Evolutionary conservation across 1,140 invertebrate genomes (phyloP), one percentile per base, ranked within the genome.

Genomic region (Leucophenga varia): DNA sequence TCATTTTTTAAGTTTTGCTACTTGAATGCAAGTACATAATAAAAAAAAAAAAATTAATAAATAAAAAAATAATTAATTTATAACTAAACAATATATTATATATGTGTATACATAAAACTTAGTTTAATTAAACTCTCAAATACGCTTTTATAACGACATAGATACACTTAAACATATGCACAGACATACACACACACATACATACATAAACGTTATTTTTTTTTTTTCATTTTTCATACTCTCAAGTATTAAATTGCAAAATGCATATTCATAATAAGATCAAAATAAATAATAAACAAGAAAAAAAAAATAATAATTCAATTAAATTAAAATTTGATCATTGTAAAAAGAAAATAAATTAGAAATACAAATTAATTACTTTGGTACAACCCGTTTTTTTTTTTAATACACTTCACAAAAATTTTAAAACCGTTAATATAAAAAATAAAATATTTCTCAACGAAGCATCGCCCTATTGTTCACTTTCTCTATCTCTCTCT

Each of bases 11-110:
- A n/a, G n/a, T n/a, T n/a, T n/a, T n/a, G n/a, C n/a, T n/a, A n/a
- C n/a, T n/a, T n/a, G n/a, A n/a, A n/a, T 58, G 47, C 54, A 67
- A 65, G 61, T 65, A 67, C 67, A 67, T 67, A 67, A 67, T 28
- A 28, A 28, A 53, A 67, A 55, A 54, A 32, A 28, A 28, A 28
- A 53, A 59, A 47, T 34, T 40, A 58, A 61, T 65, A 63, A 67
- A 61, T 55, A 53, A 51, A 59, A 20, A 44, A n/a, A 49, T 39
- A 14, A 16, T 39, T 25, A n/a, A n/a, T n/a, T n/a, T n/a, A n/a
- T n/a, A n/a, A n/a, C n/a, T n/a, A 41, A 28, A 31, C 34, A 41
- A 48, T 32, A 13, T 45, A 41, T 16, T 44, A 54, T 52, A 31
- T 52, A 53, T 53, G 39, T 56, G 54, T 46, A 39, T 51, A 43